Conservation (phyloP, 1,140 invertebrate species). For the Teleogryllus occipitalis region DNA sequence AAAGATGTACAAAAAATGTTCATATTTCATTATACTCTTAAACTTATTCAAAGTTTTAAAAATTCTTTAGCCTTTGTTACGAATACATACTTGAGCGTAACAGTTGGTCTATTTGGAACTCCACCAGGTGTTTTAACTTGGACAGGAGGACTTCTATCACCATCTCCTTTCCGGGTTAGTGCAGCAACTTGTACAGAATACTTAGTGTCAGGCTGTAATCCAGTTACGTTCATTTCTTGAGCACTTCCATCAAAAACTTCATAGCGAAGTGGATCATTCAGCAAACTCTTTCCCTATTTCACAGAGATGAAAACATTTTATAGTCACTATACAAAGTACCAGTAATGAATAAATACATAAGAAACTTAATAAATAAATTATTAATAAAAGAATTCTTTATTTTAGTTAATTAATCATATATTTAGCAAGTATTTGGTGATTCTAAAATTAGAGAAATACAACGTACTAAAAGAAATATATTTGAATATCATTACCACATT, state of each 20-base stretch:
- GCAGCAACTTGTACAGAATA: conserved; percentile 92
- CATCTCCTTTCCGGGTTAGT: conserved; percentile 79
- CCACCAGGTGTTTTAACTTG: conserved; percentile 85
- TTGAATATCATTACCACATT: no score
- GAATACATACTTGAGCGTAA: conserved; percentile 66
- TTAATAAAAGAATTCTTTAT: no score
- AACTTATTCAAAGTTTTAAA: no score
- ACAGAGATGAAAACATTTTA: background rate
- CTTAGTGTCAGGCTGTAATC: conserved; percentile 83
- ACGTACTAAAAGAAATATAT: no score
- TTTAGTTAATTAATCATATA: no score
- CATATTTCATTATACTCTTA: no score
- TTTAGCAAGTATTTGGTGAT: no score
- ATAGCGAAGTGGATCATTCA: conserved; percentile 75
- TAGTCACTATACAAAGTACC: background rate
- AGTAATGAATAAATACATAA: no score
- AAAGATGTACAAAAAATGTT: no score
- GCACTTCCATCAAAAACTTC: conserved; percentile 71
- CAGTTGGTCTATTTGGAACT: conserved; percentile 77
- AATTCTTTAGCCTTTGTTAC: no score
- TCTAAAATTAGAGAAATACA: no score
- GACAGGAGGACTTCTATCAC: conserved; percentile 72
- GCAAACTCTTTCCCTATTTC: conserved; percentile 59
- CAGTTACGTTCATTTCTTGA: conserved; percentile 73
- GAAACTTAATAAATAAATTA: no score